These are phyloP conservation scores for Plecotus auritus DNA, from an alignment of 2,113 vertebrate genomes.

Conservation along the genomic window DNA sequence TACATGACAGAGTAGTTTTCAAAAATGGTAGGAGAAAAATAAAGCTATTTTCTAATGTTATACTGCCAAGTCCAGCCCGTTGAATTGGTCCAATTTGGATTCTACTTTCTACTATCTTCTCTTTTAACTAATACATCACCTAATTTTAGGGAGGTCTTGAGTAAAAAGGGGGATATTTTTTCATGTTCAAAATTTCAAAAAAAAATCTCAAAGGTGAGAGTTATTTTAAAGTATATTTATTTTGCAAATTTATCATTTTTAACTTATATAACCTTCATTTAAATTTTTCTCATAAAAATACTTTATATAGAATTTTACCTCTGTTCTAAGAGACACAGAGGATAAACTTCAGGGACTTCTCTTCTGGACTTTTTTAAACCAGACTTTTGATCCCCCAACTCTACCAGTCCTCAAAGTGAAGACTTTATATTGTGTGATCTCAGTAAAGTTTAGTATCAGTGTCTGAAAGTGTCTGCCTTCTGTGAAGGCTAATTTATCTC, in stretches of 20 bases:
- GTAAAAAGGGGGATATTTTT: neutral
- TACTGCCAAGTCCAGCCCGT: neutral
- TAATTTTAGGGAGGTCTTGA: neutral
- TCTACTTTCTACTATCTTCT: neutral
- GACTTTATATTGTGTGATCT: neutral
- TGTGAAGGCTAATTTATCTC: neutral
- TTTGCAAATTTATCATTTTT: neutral
- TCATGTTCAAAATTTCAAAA: neutral
- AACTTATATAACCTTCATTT: neutral
- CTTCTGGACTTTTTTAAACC: neutral
- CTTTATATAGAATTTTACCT: neutral
- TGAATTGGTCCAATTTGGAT: neutral
- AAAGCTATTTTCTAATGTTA: neutral
- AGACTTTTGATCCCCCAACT: neutral
- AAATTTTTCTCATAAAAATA: neutral
- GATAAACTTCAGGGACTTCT: neutral
- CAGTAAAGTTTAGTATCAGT: neutral
- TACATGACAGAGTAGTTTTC: neutral
- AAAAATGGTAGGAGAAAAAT: neutral
- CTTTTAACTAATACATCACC: neutral
- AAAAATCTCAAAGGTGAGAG: neutral
- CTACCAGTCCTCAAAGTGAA: neutral
- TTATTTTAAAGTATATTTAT: neutral
- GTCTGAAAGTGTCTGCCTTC: neutral
- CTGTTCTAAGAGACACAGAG: neutral